Conservation (phyloP, 92 coral and sea anemone species). For the Isaurus tuberculatus region DNA sequence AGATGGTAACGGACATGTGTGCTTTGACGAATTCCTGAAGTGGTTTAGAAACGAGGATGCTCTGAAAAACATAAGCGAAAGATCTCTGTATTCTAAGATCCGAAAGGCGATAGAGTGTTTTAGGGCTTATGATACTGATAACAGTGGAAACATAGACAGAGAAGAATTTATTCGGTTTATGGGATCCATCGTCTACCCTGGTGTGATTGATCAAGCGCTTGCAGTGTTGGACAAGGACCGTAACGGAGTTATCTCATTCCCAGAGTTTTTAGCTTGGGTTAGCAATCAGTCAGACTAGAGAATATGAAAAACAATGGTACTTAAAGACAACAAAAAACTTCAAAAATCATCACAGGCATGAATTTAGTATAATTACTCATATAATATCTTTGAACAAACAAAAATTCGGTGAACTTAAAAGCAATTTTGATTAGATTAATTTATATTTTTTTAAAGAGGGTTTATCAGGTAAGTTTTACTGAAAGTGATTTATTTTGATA, state of each 20-base stretch:
- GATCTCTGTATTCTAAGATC: constrained; percentile 65
- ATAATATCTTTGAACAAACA: too few species aligned
- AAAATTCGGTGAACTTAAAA: too few species aligned
- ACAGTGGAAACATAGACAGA: constrained; percentile 80
- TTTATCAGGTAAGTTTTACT: too few species aligned
- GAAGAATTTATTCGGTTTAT: constrained; percentile 76
- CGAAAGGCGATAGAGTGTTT: constrained; percentile 78
- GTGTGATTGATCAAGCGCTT: constrained; percentile 57
- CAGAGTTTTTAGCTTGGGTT: constrained; percentile 84
- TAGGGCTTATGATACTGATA: constrained; percentile 81
- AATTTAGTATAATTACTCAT: too few species aligned
- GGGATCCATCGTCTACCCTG: constrained; percentile 52
- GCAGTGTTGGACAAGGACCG: constrained; percentile 78
- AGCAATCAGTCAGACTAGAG: constrained; percentile 56
- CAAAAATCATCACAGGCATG: too few species aligned
- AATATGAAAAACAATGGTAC: too few species aligned
- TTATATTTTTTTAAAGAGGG: too few species aligned
- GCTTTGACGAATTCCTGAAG: constrained; percentile 74
- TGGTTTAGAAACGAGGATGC: constrained; percentile 81
- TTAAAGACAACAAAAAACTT: too few species aligned
- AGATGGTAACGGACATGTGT: constrained; percentile 80
- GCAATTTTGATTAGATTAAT: too few species aligned
- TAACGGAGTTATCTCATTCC: constrained; percentile 86
- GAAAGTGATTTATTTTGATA: too few species aligned
- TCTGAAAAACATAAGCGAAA: constrained; percentile 67